These are phyloP conservation scores for Platycercus adscitus DNA, from an alignment of 2,113 vertebrate genomes.

Conservation along the genomic window DNA sequence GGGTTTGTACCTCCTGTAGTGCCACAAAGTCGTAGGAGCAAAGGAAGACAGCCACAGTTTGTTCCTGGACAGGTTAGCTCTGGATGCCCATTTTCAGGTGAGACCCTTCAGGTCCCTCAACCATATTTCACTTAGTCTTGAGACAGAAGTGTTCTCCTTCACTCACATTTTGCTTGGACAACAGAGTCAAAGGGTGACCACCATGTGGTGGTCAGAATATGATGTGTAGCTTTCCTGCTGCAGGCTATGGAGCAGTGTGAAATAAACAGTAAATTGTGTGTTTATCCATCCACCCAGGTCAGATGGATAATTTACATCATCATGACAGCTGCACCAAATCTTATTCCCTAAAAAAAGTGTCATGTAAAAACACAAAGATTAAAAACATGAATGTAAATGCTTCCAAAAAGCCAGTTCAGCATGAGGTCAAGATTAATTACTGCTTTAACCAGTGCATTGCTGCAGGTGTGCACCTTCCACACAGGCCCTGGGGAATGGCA, in stretches of 20 bases:
- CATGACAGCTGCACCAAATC: fast-evolving
- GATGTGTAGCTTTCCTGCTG: neutral
- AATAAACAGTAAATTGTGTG: neutral
- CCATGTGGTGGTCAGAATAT: fast-evolving
- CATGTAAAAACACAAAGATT: fast-evolving
- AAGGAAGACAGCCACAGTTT: neutral
- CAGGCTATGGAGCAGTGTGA: neutral
- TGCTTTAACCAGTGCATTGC: neutral
- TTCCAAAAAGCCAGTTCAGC: neutral
- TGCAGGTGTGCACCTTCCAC: neutral
- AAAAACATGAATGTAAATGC: neutral
- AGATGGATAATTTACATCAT: neutral
- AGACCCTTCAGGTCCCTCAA: neutral
- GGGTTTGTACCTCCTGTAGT: neutral
- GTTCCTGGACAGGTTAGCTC: neutral
- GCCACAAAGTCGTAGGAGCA: fast-evolving
- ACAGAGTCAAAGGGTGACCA: fast-evolving
- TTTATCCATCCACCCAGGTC: neutral
- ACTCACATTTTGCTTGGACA: neutral
- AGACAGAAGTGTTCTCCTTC: fast-evolving
- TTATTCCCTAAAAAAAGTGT: neutral
- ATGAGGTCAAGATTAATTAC: neutral
- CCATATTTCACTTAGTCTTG: fast-evolving
- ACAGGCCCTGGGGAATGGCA: neutral
- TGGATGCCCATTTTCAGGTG: neutral